Evolutionary conservation across 2,113 vertebrate species (phyloP).

Genomic region (Clarias magur): DNA sequence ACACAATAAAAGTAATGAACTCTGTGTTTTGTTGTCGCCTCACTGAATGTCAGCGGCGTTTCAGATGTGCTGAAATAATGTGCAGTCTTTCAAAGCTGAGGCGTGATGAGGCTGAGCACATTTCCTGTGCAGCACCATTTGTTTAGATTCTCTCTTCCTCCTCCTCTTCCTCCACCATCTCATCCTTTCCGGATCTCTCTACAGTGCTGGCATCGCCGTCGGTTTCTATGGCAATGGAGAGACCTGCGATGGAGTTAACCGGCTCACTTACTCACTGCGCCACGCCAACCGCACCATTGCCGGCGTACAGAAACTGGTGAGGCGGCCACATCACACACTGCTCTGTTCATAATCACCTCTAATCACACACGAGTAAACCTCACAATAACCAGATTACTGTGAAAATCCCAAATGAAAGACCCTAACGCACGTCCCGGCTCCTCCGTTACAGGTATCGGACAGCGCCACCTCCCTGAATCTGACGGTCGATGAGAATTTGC

Average conservation of each 20-base stretch:
- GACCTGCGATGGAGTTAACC: constrained; percentile 92
- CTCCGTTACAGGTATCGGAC: constrained; percentile 79
- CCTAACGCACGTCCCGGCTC: constrained; percentile 5
- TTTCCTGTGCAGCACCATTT: constrained; percentile 62
- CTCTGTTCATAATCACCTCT: constrained; percentile 4
- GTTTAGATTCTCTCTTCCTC: constrained; percentile 63
- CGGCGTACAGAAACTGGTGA: constrained; percentile 89
- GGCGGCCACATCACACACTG: constrained; percentile 28
- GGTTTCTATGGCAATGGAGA: constrained; percentile 99
- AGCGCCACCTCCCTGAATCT: constrained; percentile 84
- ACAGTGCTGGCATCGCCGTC: constrained; percentile 93
- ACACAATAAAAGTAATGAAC: background rate
- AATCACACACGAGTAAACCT: constrained; percentile 31
- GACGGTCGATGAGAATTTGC: constrained; percentile 83
- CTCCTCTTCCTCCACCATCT: constrained; percentile 35
- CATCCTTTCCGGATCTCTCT: constrained; percentile 62
- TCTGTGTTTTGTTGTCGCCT: background rate
- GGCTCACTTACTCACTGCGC: constrained; percentile 91
- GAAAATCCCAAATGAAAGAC: background rate
- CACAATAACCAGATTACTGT: background rate
- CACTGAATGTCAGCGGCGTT: background rate
- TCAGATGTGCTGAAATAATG: background rate
- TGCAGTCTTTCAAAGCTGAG: no score
- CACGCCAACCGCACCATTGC: constrained; percentile 94
- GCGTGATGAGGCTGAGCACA: constrained; percentile 57